A percentile compares a stretch with the other conserved stretches of the same genome.
Conservation (phyloP, 2,888 invertebrate species). For the Capitulum mitella region DNA sequence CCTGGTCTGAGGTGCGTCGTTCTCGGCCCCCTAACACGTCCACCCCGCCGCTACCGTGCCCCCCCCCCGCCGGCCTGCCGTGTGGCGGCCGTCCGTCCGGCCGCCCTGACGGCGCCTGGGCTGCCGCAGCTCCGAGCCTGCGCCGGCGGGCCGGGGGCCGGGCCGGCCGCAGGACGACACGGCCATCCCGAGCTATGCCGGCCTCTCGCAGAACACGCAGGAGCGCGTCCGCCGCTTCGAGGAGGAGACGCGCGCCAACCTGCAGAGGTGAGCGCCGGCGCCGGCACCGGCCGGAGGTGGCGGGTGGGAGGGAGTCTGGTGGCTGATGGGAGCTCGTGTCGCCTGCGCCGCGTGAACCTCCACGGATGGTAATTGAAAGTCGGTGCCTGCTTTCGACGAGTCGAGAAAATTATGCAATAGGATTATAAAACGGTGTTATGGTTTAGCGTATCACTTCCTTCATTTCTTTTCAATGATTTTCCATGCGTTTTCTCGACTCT, state of each 20-base stretch:
- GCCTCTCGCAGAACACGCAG: slow-evolving; percentile 54
- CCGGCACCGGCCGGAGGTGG: slow-evolving; percentile 49
- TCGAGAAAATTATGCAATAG: no score
- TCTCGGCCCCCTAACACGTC: no score
- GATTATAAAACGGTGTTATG: no score
- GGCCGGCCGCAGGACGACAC: slow-evolving; percentile 32
- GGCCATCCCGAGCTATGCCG: slow-evolving; percentile 52
- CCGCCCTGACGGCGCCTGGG: no score
- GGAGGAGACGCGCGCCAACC: slow-evolving; percentile 64
- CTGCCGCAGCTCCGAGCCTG: slow-evolving; percentile 33
- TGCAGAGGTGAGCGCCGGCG: slow-evolving; percentile 45
- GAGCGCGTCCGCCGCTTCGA: slow-evolving; percentile 62
- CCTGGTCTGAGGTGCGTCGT: no score
- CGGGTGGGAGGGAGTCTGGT: slow-evolving; percentile 39
- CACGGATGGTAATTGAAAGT: no score
- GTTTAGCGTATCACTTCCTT: no score
- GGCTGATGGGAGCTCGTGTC: no score
- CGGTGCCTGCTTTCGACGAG: no score
- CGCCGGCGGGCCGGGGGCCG: slow-evolving; percentile 32
- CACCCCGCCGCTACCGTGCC: slow-evolving; percentile 35
- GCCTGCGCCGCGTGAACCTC: no score
- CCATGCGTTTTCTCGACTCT: no score
- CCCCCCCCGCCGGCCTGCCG: slow-evolving; percentile 31
- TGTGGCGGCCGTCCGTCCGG: slow-evolving; percentile 28
- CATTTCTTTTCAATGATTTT: no score